phyloP scores from a whole-genome alignment of 2,797 vertebrate species.

The Salmo trutta region DNA sequence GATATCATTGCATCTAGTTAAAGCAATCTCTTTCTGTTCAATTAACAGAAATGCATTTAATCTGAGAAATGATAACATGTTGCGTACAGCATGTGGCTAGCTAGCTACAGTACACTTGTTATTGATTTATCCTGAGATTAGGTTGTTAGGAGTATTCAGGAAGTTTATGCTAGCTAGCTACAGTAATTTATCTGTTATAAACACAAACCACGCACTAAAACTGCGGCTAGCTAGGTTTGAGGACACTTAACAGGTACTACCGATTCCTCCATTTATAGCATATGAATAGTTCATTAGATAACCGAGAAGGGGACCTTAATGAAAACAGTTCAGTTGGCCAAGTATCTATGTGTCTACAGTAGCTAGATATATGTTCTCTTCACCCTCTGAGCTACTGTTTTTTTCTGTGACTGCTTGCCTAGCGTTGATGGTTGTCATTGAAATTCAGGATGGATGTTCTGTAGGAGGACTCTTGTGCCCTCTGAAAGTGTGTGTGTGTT shows the following conservation, averaged over 20 bases:
- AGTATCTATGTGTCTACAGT: neutral
- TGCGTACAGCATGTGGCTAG: too few relatives aligned
- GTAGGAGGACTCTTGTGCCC: conserved; percentile 9
- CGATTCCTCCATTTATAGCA: conserved; percentile 50
- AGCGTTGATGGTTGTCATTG: conserved; percentile 52
- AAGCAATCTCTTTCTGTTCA: neutral
- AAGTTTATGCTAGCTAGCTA: neutral
- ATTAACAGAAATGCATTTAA: neutral
- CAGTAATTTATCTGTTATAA: too few relatives aligned
- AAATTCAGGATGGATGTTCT: conserved; percentile 55
- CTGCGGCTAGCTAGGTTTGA: too few relatives aligned
- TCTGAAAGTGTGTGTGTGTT: conserved; percentile 66
- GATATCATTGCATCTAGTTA: neutral
- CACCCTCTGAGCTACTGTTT: neutral
- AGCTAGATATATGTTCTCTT: neutral
- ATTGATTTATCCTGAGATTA: neutral
- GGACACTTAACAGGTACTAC: conserved; percentile 58
- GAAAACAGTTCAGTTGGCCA: neutral
- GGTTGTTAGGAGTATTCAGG: neutral
- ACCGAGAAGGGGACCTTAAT: neutral
- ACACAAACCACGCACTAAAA: too few relatives aligned
- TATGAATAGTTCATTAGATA: neutral
- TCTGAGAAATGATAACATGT: neutral
- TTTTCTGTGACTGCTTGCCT: neutral
- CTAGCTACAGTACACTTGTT: neutral